phyloP scores from a whole-genome alignment of 1,140 invertebrate species.

The Atta cephalotes region DNA sequence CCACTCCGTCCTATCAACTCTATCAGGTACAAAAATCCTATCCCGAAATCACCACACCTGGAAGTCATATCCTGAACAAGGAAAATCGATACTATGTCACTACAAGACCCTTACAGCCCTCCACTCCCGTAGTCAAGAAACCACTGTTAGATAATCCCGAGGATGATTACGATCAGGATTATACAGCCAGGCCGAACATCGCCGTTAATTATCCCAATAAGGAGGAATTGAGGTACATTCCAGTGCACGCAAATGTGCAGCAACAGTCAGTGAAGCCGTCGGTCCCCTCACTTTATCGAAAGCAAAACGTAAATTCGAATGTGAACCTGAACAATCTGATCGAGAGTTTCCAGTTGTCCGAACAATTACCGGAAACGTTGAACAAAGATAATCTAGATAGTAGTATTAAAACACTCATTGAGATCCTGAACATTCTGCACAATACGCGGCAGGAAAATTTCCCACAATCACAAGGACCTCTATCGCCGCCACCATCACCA shows the following conservation, averaged over 20 bases:
- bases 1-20: conserved; percentile 22
- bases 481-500: not conserved
- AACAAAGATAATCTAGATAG: conserved; percentile 92
- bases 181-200: conserved; percentile 65
- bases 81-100: conserved; percentile 72
- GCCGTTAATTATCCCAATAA: conserved; percentile 70
- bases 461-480: conserved; percentile 12
- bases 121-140: conserved; percentile 63
- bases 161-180: conserved; percentile 77
- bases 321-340: conserved; percentile 80
- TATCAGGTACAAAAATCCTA: conserved; percentile 61
- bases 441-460: conserved; percentile 72
- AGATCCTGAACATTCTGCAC: conserved; percentile 90
- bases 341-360: conserved; percentile 89
- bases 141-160: conserved; percentile 48
- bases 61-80: conserved; percentile 39
- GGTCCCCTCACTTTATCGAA: conserved; percentile 9
- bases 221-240: conserved; percentile 76
- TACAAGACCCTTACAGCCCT: conserved; percentile 71
- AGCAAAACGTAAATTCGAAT: conserved; percentile 66
- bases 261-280: conserved; percentile 13
- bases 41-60: conserved; percentile 61
- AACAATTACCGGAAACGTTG: conserved; percentile 91
- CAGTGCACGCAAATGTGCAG: not conserved
- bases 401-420: conserved; percentile 91